phyloP scores from a whole-genome alignment of 2,113 vertebrate genomes.

The Myotis davidii region DNA sequence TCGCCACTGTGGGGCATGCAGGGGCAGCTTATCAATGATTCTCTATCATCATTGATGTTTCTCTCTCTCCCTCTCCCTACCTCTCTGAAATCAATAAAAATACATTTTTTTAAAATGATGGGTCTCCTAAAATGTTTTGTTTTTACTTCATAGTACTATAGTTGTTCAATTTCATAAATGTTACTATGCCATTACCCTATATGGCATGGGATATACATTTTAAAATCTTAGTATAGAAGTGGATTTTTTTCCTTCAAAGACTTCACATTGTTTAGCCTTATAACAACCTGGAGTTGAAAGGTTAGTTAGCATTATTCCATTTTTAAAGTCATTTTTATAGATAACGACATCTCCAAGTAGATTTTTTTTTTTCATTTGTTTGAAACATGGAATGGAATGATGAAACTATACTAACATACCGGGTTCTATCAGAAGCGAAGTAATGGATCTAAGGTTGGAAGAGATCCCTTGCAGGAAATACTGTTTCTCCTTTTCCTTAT shows the following conservation, averaged over 20 bases:
- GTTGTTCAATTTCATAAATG: neutral
- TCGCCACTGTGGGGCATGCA: no score
- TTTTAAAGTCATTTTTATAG: neutral
- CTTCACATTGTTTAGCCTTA: neutral
- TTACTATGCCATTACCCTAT: neutral
- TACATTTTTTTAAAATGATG: neutral
- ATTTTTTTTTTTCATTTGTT: neutral
- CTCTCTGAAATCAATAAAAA: no score
- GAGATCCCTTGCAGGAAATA: neutral
- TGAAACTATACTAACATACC: neutral
- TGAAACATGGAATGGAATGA: neutral
- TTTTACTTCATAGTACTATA: neutral
- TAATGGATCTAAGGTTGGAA: neutral
- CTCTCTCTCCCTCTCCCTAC: no score
- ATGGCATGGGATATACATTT: neutral
- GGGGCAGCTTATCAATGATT: no score
- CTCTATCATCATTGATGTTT: no score
- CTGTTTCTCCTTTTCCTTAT: neutral
- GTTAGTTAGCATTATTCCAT: neutral
- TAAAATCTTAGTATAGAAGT: neutral
- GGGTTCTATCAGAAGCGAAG: neutral
- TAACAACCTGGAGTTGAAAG: neutral
- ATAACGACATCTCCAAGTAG: neutral
- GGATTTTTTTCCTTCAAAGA: neutral
- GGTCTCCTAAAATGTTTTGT: slow-evolving; percentile 6